Percentiles rank a stretch among this genome's conserved stretches.
These are phyloP conservation scores for Mus caroli DNA, from an alignment of 2,797 vertebrate species.

Conservation along the genomic window DNA sequence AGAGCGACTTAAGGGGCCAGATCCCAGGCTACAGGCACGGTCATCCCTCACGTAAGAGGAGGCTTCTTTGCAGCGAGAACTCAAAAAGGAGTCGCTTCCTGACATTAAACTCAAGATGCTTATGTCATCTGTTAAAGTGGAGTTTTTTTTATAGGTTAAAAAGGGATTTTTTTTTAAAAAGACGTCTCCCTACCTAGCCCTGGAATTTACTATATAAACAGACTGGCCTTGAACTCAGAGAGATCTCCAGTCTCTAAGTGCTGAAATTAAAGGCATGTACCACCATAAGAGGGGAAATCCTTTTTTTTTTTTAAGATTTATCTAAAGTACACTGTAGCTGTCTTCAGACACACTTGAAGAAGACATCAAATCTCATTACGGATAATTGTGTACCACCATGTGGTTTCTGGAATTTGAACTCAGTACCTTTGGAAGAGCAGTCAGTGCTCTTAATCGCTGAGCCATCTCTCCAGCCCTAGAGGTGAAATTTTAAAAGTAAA, in stretches of 20 bases:
- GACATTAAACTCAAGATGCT: slow-evolving; percentile 44
- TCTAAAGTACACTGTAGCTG: too few species aligned
- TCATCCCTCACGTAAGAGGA: slow-evolving; percentile 28
- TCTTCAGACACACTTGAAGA: too few species aligned
- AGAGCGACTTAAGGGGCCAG: neutral
- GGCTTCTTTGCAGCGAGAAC: slow-evolving; percentile 7
- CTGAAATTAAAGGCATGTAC: neutral
- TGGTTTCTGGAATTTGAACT: too few species aligned
- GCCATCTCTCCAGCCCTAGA: neutral
- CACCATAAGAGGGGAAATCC: too few species aligned
- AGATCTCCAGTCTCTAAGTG: neutral
- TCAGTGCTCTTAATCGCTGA: too few species aligned
- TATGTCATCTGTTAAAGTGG: slow-evolving; percentile 29
- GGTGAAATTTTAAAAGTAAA: slow-evolving; percentile 61
- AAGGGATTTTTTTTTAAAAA: neutral
- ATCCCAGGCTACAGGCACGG: neutral
- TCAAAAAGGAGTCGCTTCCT: slow-evolving; percentile 49
- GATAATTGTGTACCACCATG: too few species aligned
- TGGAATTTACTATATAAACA: neutral
- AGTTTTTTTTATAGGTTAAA: slow-evolving; percentile 9
- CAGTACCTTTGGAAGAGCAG: too few species aligned
- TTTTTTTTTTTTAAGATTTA: too few species aligned
- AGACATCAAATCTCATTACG: too few species aligned
- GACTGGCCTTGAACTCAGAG: neutral
- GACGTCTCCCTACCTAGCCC: neutral